Evolutionary conservation across 2,888 invertebrate genomes (phyloP), one percentile per base, ranked within the genome.

Genomic region (Epinotia ramella): DNA sequence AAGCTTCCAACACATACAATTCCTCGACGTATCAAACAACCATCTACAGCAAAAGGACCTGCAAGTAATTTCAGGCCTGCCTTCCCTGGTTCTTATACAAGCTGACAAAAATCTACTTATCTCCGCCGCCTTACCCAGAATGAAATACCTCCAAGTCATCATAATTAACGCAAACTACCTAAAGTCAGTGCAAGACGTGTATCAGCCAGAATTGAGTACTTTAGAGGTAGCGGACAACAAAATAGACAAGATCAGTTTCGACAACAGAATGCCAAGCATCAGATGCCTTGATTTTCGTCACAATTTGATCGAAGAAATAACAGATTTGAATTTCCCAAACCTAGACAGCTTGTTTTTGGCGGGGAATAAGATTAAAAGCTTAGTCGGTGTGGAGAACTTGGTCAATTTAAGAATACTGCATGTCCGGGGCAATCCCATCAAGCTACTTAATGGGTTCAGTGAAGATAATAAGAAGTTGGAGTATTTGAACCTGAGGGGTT

Each of bases 321-420:
- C 85, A 0, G 91, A 94, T 66, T 83, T 92, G 1, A 88, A 94
- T 77, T 96, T 95, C 63, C 88, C 91, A 0, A 90, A 87, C 46
- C 79, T 98, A 78, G 96, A 96, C 81, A 96, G 96, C 80, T 89
- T 98, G 1, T 98, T 97, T 87, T 88, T 98, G 75, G 97, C 96
- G 65, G 96, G 96, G 71, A 98, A 98, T 87, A 96, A 96, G 57
- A 95, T 98, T 66, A 92, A 91, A 0, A 90, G 85, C 24, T 83
- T 97, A n/a, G 92, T 95, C 59, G 96, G 96, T 3, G 81, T 97
- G n/a, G 94, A 95, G 18, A 91, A 87, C 59, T 91, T 97, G 80
- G 84, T 86, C 0, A 95, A 96, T 81, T 87, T 98, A 76, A 95
- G 95, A 77, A 95, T 96, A 20, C 88, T 98, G 16, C 97, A 98